Evolutionary conservation across 2,797 vertebrate genomes (phyloP), one percentile per base, ranked within the genome.

Genomic region (Psittacula derbiana): DNA sequence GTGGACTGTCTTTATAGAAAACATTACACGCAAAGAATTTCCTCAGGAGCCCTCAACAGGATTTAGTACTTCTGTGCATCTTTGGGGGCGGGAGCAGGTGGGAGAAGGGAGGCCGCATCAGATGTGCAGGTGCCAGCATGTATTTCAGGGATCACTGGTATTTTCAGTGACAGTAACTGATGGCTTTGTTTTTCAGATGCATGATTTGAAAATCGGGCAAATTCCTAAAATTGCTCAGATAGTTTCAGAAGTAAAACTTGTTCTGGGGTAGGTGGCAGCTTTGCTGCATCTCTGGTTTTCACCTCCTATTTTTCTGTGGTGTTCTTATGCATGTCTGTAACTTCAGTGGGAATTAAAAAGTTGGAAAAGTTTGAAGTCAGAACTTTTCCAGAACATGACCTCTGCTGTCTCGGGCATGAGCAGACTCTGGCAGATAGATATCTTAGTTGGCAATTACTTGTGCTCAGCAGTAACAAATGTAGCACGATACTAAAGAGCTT

Each of bases 1-100:
- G 81, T 94, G 55, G 60, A 73, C 89, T 94, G 72, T 85, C 97
- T 78, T 94, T 89, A 95, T 58, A 93, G 71, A 97, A 97, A 97
- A 95, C 79, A 95, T 85, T 60, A 58, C 0, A 9, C 88, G 93
- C 81, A 92, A 96, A 97, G 93, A 94, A 91, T 97, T 97, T 98
- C 96, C 95, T 96, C 64, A 92, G 92, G 88, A 95, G 8, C 7
- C 4, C 58, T 40, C 60, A 69, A 25, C n/a, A 92, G 89, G 67
- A 93, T 82, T 96, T 94, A 58, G 55, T 92, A 88, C 87, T 97
- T 98, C 58, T 6, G 8, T 85, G 23, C 17, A 20, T 57, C 61
- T 67, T 36, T 74, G 28, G 20, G 31, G 49, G 36, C 58, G 20
- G 30, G 62, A 80, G 25, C 5, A 8, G 24, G 40, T 4, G 0